These are phyloP conservation scores for Habroteleia sp. DNA, from an alignment of 2,888 invertebrate genomes.

Conservation along the genomic window DNA sequence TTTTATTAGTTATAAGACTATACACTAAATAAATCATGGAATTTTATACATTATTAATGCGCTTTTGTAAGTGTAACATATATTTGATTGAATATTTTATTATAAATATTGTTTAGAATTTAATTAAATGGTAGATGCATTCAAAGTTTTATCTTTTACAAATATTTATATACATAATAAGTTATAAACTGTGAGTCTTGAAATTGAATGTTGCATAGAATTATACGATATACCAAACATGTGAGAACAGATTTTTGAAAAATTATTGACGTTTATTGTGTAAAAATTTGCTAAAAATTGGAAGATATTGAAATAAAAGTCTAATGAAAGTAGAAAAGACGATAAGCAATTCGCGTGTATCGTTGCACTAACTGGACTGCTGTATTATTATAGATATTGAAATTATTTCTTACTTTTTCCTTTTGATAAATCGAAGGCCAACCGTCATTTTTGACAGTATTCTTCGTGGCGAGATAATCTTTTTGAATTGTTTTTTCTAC, in stretches of 20 bases:
- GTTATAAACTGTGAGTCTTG: conserved; percentile 28
- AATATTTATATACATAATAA: too few relatives aligned
- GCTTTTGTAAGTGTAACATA: too few relatives aligned
- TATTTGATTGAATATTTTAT: too few relatives aligned
- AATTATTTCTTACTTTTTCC: conserved; percentile 25
- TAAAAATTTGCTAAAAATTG: conserved; percentile 12
- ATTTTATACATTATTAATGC: too few relatives aligned
- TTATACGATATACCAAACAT: conserved; percentile 7
- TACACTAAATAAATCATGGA: too few relatives aligned
- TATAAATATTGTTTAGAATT: too few relatives aligned
- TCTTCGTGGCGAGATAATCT: conserved; percentile 33
- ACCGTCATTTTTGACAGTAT: conserved; percentile 26
- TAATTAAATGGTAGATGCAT: too few relatives aligned
- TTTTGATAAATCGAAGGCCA: conserved; percentile 35
- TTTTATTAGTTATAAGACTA: too few relatives aligned
- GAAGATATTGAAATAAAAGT: conserved; percentile 24
- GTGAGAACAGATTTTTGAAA: conserved; percentile 15
- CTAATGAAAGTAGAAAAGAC: conserved; percentile 55
- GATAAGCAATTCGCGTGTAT: conserved; percentile 36
- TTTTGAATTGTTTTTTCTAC: conserved; percentile 56
- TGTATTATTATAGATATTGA: conserved; percentile 20
- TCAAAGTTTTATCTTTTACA: too few relatives aligned
- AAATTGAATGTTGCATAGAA: conserved; percentile 23
- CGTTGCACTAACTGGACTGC: conserved; percentile 23
- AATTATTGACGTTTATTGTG: conserved; percentile 15